Conservation (phyloP, 2,113 vertebrate species). For the Trichomycterus rosablanca region DNA sequence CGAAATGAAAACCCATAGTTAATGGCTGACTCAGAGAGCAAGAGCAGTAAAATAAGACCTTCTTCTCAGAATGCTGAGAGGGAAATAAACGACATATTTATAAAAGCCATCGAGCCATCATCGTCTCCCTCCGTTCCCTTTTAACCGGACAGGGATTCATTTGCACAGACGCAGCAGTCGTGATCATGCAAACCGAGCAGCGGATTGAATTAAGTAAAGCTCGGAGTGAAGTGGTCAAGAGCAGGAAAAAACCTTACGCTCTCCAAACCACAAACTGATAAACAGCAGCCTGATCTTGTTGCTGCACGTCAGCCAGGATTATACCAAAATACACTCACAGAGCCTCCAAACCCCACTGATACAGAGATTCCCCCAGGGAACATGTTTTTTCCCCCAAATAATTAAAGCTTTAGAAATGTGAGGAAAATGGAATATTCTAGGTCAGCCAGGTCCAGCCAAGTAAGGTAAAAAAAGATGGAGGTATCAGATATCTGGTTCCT, state of each 20-base stretch:
- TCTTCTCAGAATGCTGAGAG: neutral
- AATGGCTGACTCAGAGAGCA: neutral
- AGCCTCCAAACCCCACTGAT: slow-evolving; percentile 14
- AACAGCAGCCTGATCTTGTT: slow-evolving; percentile 38
- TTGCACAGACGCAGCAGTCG: neutral
- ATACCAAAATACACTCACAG: slow-evolving; percentile 9
- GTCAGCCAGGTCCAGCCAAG: slow-evolving; percentile 7
- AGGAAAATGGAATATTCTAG: slow-evolving; percentile 18
- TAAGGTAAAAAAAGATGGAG: slow-evolving; percentile 9
- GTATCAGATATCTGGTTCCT: slow-evolving; percentile 14
- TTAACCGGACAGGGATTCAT: slow-evolving; percentile 5
- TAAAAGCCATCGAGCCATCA: slow-evolving; percentile 3
- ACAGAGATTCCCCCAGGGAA: slow-evolving; percentile 22
- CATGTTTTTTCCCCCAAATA: slow-evolving; percentile 26
- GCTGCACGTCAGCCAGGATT: slow-evolving; percentile 33
- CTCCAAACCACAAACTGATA: slow-evolving; percentile 19
- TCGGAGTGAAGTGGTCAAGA: too few relatives aligned
- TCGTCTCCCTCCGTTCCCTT: neutral
- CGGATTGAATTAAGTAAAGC: too few relatives aligned
- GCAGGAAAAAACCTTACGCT: neutral
- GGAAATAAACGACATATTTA: neutral
- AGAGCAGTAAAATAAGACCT: neutral
- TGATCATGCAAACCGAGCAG: too few relatives aligned
- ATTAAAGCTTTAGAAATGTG: slow-evolving; percentile 30
- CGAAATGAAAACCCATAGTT: neutral